A percentile compares a stretch with the other conserved stretches of the same genome.
phyloP scores from a whole-genome alignment of 2,113 vertebrate species.

The Percopsis transmontana region DNA sequence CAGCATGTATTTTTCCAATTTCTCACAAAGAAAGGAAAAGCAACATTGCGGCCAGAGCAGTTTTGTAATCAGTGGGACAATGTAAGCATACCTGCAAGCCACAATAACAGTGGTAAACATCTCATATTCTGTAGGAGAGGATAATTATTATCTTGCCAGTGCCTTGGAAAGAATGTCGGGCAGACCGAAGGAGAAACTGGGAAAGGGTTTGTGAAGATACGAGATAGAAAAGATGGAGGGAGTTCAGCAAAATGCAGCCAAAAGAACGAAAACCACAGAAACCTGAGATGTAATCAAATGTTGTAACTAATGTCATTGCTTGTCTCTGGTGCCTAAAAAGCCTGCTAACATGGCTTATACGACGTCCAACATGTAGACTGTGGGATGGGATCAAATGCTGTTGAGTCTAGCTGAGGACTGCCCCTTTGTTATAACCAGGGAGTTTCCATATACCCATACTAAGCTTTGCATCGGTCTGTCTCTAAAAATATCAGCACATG shows the following conservation, averaged over 20 bases:
- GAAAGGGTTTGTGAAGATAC: background rate
- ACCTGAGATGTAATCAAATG: constrained; percentile 14
- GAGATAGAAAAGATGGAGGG: constrained; percentile 1
- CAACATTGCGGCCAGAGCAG: constrained; percentile 15
- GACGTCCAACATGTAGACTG: constrained; percentile 3
- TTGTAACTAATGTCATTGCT: constrained; percentile 10
- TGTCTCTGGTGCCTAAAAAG: constrained; percentile 1
- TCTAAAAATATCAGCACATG: background rate
- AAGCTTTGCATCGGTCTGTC: background rate
- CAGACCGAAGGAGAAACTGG: constrained; percentile 2
- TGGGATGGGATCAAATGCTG: constrained; percentile 6
- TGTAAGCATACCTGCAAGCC: constrained; percentile 23
- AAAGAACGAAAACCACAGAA: constrained; percentile 18
- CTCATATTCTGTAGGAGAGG: constrained; percentile 7
- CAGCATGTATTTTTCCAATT: constrained; percentile 16
- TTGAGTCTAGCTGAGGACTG: background rate
- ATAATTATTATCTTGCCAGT: background rate
- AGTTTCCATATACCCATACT: constrained; percentile 6
- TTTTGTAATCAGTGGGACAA: constrained; percentile 39
- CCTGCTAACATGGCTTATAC: background rate
- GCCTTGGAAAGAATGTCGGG: background rate
- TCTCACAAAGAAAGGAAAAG: background rate
- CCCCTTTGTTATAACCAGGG: background rate
- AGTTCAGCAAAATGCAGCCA: constrained; percentile 11
- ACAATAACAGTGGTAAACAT: constrained; percentile 47